Evolutionary conservation across 2,113 vertebrate genomes (phyloP), one percentile per base, ranked within the genome.

Genomic region (Thunnus maccoyii): DNA sequence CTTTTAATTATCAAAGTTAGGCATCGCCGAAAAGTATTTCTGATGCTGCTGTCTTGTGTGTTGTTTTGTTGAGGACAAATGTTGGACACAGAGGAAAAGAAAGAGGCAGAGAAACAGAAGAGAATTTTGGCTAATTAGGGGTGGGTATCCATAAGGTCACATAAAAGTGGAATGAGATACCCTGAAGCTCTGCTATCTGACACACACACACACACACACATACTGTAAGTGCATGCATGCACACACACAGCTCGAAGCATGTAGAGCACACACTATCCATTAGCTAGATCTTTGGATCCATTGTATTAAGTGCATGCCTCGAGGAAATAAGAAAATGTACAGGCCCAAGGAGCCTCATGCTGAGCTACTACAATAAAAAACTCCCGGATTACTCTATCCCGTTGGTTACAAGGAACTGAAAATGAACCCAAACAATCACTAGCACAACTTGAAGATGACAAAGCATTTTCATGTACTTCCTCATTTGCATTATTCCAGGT

Each of bases 131-230:
- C 67, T 83, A 68, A 85, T 84, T 86, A 71, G 68, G 30, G 61
- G 50, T 74, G 48, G 52, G 66, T 75, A 79, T 80, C 82, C 78
- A 89, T 76, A 82, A 70, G 80, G 86, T 90, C 87, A 83, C 84
- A 89, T 91, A 83, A 89, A 89, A 90, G 70, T 70, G 56, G 80
- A 91, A 88, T 85, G 76, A 90, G 82, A 87, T 77, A 75, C 51
- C 88, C 82, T 16, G 78, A 67, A 88, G 86, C 75, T 18, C 41
- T 71, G 81, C 44, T 60, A 7, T 54, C 48, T 44, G 61, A 54
- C 80, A 61, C 10, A 74, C 18, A n/a, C 73, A 54, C 77, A 61
- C 22, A 41, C 58, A 30, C 56, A 56, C n/a, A 80, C 47, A 78
- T n/a, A 75, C 56, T 16, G 15, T 10, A 17, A 55, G 47, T 61